phyloP scores from a whole-genome alignment of 92 coral and sea anemone genomes.

The Phenganax stokvisi region DNA sequence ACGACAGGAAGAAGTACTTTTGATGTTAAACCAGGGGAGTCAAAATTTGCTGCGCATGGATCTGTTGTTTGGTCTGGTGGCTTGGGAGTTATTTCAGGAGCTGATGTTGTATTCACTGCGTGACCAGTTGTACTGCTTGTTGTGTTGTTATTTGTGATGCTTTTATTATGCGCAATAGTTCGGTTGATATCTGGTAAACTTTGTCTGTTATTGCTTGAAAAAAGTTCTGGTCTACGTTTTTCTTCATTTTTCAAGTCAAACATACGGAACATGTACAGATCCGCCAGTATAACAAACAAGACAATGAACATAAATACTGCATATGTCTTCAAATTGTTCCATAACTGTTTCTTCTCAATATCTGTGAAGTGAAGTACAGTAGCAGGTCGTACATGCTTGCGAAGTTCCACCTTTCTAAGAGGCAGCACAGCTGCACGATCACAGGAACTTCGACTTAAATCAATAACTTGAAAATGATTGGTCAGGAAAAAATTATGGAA shows the following conservation, averaged over 20 bases:
- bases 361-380: constrained; percentile 67
- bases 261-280: constrained; percentile 58
- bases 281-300: constrained; percentile 58
- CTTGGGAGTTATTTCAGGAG: constrained; percentile 6
- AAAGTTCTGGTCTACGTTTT: constrained; percentile 4
- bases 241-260: constrained; percentile 36
- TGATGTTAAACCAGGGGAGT: constrained; percentile 53
- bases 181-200: background rate
- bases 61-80: background rate
- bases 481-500: constrained; percentile 91
- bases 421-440: constrained; percentile 76
- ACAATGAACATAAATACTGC: constrained; percentile 63
- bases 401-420: constrained; percentile 81
- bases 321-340: constrained; percentile 58
- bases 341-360: constrained; percentile 58
- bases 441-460: constrained; percentile 80
- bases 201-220: constrained; percentile 35
- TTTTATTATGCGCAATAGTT: background rate
- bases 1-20: constrained; percentile 55
- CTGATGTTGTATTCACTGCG: background rate
- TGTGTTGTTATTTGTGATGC: background rate
- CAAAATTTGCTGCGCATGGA: constrained; percentile 8
- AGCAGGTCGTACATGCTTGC: constrained; percentile 68
- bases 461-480: constrained; percentile 82
- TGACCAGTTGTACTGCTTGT: background rate